phyloP scores from a whole-genome alignment of 30 jellyfish, hydroid and myxozoan genomes.

The Aurelia aurita region DNA sequence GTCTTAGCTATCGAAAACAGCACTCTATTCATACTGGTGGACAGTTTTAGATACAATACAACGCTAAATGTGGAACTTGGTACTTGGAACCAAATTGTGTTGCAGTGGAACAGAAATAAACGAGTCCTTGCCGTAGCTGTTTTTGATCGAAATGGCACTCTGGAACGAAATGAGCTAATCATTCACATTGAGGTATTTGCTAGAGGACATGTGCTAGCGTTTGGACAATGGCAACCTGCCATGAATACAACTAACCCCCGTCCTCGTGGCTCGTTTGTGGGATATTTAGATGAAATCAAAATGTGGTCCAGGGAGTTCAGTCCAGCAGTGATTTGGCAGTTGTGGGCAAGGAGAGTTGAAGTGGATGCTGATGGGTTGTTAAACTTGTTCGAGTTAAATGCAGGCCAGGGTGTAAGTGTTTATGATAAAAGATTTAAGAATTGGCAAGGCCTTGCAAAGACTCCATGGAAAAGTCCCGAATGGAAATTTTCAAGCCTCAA shows the following conservation, averaged over 20 bases:
- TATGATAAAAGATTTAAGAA: constrained; percentile 17
- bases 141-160: constrained; percentile 33
- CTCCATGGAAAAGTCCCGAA: constrained; percentile 63
- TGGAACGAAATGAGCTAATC: constrained; percentile 30
- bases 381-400: constrained; percentile 23
- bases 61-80: constrained; percentile 13
- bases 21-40: constrained; percentile 6
- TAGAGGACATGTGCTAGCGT: constrained; percentile 13
- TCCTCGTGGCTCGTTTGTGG: constrained; percentile 51
- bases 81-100: constrained; percentile 41
- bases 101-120: constrained; percentile 53
- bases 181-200: constrained; percentile 23
- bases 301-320: constrained; percentile 72
- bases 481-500: constrained; percentile 46
- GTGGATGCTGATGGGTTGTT: constrained; percentile 51
- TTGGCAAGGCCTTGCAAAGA: neutral
- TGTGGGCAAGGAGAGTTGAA: constrained; percentile 50
- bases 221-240: constrained; percentile 77
- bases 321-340: constrained; percentile 65
- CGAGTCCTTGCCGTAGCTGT: constrained; percentile 29
- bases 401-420: constrained; percentile 22
- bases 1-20: constrained; percentile 29
- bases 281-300: constrained; percentile 52
- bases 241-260: constrained; percentile 46
- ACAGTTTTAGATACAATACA: constrained; percentile 19